These are phyloP conservation scores for Tineola bisselliella DNA, from an alignment of 2,888 invertebrate genomes.

Conservation along the genomic window DNA sequence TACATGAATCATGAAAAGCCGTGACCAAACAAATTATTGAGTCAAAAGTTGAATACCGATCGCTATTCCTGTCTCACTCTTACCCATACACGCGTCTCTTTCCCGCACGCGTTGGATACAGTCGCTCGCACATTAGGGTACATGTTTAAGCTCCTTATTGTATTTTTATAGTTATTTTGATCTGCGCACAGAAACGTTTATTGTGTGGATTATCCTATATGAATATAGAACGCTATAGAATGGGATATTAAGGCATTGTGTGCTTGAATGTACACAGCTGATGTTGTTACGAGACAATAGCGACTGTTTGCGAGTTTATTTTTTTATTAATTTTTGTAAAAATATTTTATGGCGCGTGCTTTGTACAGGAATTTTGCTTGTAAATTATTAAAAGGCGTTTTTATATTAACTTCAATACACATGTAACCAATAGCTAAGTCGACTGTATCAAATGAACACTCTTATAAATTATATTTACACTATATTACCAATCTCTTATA, in stretches of 20 bases:
- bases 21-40: conserved; percentile 38
- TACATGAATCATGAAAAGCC: conserved; percentile 25
- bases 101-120: conserved; percentile 24
- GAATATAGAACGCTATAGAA: conserved; percentile 51
- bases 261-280: conserved; percentile 56
- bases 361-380: neutral
- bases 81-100: conserved; percentile 21
- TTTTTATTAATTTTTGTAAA: conserved; percentile 46
- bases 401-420: neutral
- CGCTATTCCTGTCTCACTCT: conserved; percentile 17
- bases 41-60: conserved; percentile 31
- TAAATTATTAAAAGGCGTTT: too few relatives aligned
- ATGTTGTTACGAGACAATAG: conserved; percentile 42
- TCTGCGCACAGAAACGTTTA: conserved; percentile 46
- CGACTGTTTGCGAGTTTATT: conserved; percentile 36
- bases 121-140: conserved; percentile 47
- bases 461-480: too few relatives aligned
- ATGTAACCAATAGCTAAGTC: too few relatives aligned
- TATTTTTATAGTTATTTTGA: conserved; percentile 68
- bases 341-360: conserved; percentile 28
- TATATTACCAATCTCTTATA: too few relatives aligned
- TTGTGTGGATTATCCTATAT: conserved; percentile 52
- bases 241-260: conserved; percentile 33
- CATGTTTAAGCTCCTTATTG: conserved; percentile 63
- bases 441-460: too few relatives aligned